phyloP scores from a whole-genome alignment of 2,888 invertebrate genomes.

The Orthosia cruda region DNA sequence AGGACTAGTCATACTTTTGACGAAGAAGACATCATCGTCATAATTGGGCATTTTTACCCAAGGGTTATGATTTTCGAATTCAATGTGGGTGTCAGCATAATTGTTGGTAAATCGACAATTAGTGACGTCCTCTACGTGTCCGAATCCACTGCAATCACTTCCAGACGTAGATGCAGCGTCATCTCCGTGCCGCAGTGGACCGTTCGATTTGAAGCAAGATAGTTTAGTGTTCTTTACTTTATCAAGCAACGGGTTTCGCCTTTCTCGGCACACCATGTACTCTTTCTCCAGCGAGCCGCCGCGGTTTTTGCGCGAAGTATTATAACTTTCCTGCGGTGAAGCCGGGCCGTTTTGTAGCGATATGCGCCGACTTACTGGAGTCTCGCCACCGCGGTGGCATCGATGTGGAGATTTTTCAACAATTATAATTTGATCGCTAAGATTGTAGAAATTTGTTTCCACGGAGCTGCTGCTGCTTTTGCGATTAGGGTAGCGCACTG shows the following conservation, averaged over 20 bases:
- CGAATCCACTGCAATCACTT: slow-evolving; percentile 90
- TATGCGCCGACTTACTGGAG: slow-evolving; percentile 86
- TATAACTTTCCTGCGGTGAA: slow-evolving; percentile 89
- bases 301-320: slow-evolving; percentile 88
- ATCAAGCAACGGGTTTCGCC: slow-evolving; percentile 94
- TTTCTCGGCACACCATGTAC: slow-evolving; percentile 92
- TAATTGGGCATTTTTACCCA: slow-evolving; percentile 90
- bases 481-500: slow-evolving; percentile 92
- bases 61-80: slow-evolving; percentile 90
- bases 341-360: slow-evolving; percentile 86
- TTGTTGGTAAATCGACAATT: slow-evolving; percentile 84
- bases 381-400: slow-evolving; percentile 84
- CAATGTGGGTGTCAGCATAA: slow-evolving; percentile 84
- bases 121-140: slow-evolving; percentile 86
- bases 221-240: slow-evolving; percentile 94
- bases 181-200: slow-evolving; percentile 89
- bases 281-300: slow-evolving; percentile 91
- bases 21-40: slow-evolving; percentile 89
- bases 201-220: slow-evolving; percentile 93
- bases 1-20: slow-evolving; percentile 84
- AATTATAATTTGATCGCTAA: slow-evolving; percentile 92
- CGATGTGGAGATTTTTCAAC: slow-evolving; percentile 91
- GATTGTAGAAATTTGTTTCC: slow-evolving; percentile 94
- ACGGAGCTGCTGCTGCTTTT: slow-evolving; percentile 93
- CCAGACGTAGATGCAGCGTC: slow-evolving; percentile 90